Conservation (phyloP, 2,888 invertebrate species). For the Panzeria rudis region DNA sequence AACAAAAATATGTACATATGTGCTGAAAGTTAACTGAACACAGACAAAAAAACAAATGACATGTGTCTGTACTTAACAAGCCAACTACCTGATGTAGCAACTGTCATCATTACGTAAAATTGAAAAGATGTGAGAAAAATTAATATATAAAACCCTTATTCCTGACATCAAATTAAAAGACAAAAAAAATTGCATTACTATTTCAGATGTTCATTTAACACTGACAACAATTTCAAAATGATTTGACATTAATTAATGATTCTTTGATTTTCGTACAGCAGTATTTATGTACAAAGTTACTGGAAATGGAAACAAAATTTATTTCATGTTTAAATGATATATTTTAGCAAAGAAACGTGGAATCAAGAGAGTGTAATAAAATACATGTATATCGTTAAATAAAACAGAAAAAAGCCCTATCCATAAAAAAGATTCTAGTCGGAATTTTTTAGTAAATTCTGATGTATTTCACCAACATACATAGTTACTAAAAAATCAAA, state of each 20-base stretch:
- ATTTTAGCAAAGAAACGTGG: slow-evolving; percentile 8
- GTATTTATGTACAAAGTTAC: slow-evolving; percentile 35
- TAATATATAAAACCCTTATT: slow-evolving; percentile 13
- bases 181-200: slow-evolving; percentile 31
- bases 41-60: neutral
- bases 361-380: neutral
- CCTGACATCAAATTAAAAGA: neutral
- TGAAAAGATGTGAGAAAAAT: slow-evolving; percentile 3
- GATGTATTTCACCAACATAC: no score
- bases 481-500: no score
- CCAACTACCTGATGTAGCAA: neutral
- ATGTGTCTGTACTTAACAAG: slow-evolving; percentile 24
- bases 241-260: slow-evolving; percentile 70
- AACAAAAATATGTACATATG: neutral
- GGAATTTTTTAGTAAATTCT: no score
- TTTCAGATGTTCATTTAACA: slow-evolving; percentile 50
- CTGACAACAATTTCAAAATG: slow-evolving; percentile 62
- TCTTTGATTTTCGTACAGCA: slow-evolving; percentile 30
- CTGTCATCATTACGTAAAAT: neutral
- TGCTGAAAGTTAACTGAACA: neutral
- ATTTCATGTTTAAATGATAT: slow-evolving; percentile 40
- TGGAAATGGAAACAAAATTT: slow-evolving; percentile 9
- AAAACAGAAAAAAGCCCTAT: no score
- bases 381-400: neutral
- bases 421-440: no score